Percentiles rank a stretch among this genome's conserved stretches.
These are phyloP conservation scores for Lapara coniferarum DNA, from an alignment of 2,888 invertebrate genomes.

Conservation along the genomic window DNA sequence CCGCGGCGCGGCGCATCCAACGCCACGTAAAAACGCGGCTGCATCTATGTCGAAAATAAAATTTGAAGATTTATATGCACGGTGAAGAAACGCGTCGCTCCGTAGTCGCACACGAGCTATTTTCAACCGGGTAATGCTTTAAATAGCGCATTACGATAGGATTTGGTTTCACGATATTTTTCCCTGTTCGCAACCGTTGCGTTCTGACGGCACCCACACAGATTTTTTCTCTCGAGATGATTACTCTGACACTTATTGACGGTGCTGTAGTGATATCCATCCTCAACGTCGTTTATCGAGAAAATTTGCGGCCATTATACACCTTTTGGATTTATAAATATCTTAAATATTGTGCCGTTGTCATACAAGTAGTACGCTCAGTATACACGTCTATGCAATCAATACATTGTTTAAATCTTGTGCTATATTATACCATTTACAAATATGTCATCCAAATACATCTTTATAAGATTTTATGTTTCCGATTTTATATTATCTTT, in stretches of 20 bases:
- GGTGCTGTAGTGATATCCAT: conserved; percentile 17
- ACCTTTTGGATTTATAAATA: not conserved
- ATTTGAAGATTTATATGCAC: conserved; percentile 81
- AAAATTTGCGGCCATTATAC: conserved; percentile 3
- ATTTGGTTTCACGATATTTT: conserved; percentile 82
- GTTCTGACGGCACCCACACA: conserved; percentile 71
- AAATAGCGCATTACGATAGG: conserved; percentile 83
- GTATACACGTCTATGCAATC: no score
- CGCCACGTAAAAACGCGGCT: conserved; percentile 58
- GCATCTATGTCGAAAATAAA: conserved; percentile 78
- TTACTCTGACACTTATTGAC: conserved; percentile 50
- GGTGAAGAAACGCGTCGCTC: conserved; percentile 75
- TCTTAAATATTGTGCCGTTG: not conserved
- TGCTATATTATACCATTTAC: no score
- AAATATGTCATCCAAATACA: no score
- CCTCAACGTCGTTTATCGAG: not conserved
- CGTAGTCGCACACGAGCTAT: conserved; percentile 80
- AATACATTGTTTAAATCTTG: no score
- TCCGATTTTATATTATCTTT: no score
- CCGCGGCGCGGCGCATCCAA: conserved; percentile 33
- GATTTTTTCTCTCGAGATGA: conserved; percentile 63
- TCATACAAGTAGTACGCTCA: no score
- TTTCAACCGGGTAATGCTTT: conserved; percentile 82
- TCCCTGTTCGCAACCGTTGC: conserved; percentile 76
- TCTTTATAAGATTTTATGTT: no score